Evolutionary conservation across 2,113 vertebrate genomes (phyloP).

Genomic region (Elephas maximus): DNA sequence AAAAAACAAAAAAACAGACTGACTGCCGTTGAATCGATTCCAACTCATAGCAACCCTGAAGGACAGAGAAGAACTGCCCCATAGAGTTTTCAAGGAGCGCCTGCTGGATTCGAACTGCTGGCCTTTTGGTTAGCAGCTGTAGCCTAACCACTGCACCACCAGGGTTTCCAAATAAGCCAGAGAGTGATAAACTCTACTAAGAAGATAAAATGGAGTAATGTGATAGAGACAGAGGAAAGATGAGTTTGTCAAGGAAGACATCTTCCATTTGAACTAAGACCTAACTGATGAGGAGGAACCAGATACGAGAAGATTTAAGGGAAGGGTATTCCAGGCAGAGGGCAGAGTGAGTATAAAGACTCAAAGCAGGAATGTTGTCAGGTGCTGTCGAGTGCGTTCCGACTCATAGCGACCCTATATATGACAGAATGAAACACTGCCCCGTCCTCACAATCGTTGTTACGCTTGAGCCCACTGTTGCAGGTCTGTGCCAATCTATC

Average conservation of each 20-base stretch:
- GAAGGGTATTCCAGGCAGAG: neutral
- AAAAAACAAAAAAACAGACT: too few relatives aligned
- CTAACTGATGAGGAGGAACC: neutral
- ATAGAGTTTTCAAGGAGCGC: too few relatives aligned
- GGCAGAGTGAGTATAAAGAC: neutral
- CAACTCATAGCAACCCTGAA: too few relatives aligned
- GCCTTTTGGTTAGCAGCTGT: too few relatives aligned
- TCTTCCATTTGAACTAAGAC: neutral
- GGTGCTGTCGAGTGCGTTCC: too few relatives aligned
- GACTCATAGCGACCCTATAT: too few relatives aligned
- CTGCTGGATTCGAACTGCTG: too few relatives aligned
- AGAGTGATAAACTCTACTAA: neutral
- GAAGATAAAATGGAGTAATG: conserved; percentile 2
- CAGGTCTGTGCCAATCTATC: neutral
- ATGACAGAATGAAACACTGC: too few relatives aligned
- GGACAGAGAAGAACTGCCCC: too few relatives aligned
- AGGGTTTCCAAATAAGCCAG: too few relatives aligned
- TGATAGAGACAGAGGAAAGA: neutral
- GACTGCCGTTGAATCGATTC: too few relatives aligned
- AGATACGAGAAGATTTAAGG: neutral
- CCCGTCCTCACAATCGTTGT: neutral
- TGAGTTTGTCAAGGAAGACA: neutral
- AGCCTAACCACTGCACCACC: too few relatives aligned
- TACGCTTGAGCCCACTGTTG: neutral
- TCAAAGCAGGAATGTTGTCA: neutral